Base-by-base conservation (phyloP, 2,113 vertebrate genomes). In the Barbus barbus region DNA sequence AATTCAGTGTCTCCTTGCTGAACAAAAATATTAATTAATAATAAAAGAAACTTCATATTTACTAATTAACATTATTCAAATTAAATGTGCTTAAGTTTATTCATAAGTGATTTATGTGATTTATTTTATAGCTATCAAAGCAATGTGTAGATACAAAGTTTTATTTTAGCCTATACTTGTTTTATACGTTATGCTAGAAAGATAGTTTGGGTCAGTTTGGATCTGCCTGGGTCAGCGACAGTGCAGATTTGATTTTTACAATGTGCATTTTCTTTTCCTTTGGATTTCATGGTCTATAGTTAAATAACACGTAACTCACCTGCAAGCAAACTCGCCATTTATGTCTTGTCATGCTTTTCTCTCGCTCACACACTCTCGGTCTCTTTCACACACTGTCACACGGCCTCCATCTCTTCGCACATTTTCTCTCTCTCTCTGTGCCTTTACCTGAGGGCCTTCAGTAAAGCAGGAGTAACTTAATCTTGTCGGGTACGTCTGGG, bases 381-480 rank as follows among this genome's bases (percentile, higher is more conserved):
- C 31, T 56, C 56, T 82, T 38, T 82, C 48, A 51, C 48, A 44
- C 69, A 33, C 36, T 65, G 14, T 73, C 46, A 61, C 4, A 16
- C 36, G 36, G 67, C 53, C 16, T 77, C 38, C 65, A 13, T 83
- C n/a, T 80, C 51, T 75, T 63, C 14, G 6, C 44, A 31, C 53
- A 48, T 28, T 73, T 7, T 79, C 11, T 72, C 53, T 78, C 36
- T 81, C 18, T 86, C 73, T 78, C 60, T 75, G 13, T 65, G 11
- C 67, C 24, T 71, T 31, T 31, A 79, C 48, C 63, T 73, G 67
- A 73, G 60, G 60, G 44, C 63, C 74, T 67, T 38, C 36, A 72
- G 83, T 72, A 53, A 41, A 48, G 36, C 26, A 61, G 78, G 71
- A 82, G 58, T 82, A 86, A 86, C 56, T 76, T 81, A 82, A 76